These are phyloP conservation scores for Xiphorhynchus elegans DNA, from an alignment of 2,113 vertebrate genomes.

Conservation along the genomic window DNA sequence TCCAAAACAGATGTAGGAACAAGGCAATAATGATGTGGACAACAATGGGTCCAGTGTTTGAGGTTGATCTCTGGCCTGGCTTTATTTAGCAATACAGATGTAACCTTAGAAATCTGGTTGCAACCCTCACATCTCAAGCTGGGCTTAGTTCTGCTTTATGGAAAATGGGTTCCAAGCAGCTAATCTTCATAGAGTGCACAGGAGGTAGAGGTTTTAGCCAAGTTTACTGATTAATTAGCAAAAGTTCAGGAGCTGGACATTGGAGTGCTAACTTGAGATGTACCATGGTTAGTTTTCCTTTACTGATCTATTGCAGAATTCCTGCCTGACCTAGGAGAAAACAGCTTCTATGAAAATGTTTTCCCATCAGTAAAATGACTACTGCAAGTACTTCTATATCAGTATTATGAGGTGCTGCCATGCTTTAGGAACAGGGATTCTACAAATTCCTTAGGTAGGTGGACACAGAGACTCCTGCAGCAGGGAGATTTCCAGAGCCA, in stretches of 20 bases:
- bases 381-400: neutral
- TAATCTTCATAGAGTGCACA: neutral
- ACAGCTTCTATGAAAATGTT: neutral
- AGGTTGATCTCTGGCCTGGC: neutral
- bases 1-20: neutral
- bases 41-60: neutral
- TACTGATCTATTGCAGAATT: neutral
- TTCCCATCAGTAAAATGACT: neutral
- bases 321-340: neutral
- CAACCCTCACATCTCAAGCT: neutral
- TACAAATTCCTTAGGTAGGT: neutral
- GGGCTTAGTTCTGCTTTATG: neutral
- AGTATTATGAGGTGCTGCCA: neutral
- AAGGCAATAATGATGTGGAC: neutral
- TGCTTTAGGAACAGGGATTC: neutral
- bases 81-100: neutral
- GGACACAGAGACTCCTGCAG: neutral
- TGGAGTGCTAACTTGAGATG: neutral
- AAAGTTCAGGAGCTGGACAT: neutral
- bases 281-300: neutral
- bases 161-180: neutral
- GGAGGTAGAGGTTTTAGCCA: neutral
- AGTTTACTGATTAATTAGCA: neutral
- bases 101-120: neutral
- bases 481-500: neutral